Base-by-base conservation (phyloP, 2,888 invertebrate species). In the Dasysyrphus tricinctus region DNA sequence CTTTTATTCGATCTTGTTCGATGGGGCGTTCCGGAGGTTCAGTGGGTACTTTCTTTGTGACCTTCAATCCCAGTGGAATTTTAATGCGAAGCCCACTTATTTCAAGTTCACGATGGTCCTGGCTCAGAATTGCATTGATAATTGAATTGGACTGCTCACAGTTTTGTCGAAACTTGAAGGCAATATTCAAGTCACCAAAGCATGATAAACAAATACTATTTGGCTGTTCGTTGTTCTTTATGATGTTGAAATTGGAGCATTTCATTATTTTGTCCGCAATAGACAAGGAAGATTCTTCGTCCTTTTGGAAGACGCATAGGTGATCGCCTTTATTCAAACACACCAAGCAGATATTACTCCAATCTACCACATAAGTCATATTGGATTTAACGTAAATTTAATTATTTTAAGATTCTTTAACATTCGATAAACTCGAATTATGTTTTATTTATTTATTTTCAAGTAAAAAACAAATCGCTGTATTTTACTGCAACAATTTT, bases 121-220 rank as follows among this genome's bases (percentile, higher is more conserved):
- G 88, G 82, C 42, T 90, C 0, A 88, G 75, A 73, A 91, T 89
- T 16, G 89, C 89, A 67, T 86, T 90, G 29, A 92, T 91, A 5
- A 93, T 90, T 5, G 91, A 90, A 49, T 90, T 90, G 0, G 92
- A 91, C n/a, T 90, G 89, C 49, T 91, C 89, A 56, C 92, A 92
- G 70, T 91, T 92, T 47, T 90, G 90, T 0, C 90, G 90, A 80
- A 93, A 93, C 32, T 90, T 90, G 88, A 90, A 92, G 5, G 92
- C 91, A 2, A 90, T 89, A 61, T 89, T 89, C 3, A 93, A 88
- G 79, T 93, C 93, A 2, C 88, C 80, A 6, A 91, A 76, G 44
- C 93, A 93, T 9, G 88, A 88, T 1, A 75, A 56, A 67, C 93
- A 93, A 54, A 93, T 93, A 81, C 91, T 91, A 51, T 91, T 90